Evolutionary conservation across 2,888 invertebrate genomes (phyloP).

Genomic region (Phengaris arion): DNA sequence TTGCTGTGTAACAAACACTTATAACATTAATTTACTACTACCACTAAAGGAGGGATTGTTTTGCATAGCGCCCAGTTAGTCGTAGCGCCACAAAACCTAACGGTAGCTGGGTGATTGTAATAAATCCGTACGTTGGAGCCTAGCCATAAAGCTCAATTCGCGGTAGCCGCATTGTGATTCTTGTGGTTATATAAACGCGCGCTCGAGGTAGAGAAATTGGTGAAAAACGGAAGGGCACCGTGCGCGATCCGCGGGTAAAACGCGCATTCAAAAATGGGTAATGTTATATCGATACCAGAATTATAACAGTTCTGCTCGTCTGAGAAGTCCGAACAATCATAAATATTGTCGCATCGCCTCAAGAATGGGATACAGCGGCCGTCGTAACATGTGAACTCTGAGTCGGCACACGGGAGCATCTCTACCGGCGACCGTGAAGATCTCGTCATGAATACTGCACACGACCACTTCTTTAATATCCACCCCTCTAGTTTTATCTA

Average conservation of each 20-base stretch:
- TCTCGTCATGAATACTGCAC: slow-evolving; percentile 64
- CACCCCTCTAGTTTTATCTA: no score
- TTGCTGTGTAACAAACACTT: no score
- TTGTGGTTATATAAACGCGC: no score
- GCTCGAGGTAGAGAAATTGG: background rate
- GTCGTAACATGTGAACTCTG: slow-evolving; percentile 87
- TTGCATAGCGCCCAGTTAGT: no score
- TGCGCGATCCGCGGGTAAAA: background rate
- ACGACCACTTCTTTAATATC: slow-evolving; percentile 45
- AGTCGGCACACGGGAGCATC: slow-evolving; percentile 74
- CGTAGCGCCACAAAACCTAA: no score
- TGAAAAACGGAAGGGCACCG: background rate
- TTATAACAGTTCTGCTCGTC: slow-evolving; percentile 92
- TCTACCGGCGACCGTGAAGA: slow-evolving; percentile 57
- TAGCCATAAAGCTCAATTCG: no score
- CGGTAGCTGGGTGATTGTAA: no score
- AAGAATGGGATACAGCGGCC: slow-evolving; percentile 86
- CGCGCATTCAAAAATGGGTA: slow-evolving; percentile 50
- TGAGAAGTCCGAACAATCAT: slow-evolving; percentile 94
- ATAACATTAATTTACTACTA: no score
- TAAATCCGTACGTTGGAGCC: no score
- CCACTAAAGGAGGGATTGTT: no score
- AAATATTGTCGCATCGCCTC: slow-evolving; percentile 92
- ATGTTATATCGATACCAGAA: slow-evolving; percentile 63
- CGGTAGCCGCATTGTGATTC: no score